Evolutionary conservation across 2,888 invertebrate species (phyloP), one percentile per base, ranked within the genome.

Genomic region (Malthinus seriepunctatus): DNA sequence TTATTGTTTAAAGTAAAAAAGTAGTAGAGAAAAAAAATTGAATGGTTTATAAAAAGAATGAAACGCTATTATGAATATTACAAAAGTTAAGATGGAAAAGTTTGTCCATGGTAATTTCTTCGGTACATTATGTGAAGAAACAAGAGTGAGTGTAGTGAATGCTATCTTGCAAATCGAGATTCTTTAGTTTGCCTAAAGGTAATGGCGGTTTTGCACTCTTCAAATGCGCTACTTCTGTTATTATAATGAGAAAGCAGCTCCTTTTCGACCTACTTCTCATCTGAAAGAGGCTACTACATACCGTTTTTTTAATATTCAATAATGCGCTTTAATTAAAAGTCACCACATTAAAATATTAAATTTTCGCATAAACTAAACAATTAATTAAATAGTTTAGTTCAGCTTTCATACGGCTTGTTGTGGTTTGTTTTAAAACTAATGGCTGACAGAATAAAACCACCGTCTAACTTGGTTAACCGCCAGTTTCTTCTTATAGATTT

Each of bases 41-140:
- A 70, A 69, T 70, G 67, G 68, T 67, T 67, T 63, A 63, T 69
- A 61, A 53, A 69, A 68, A 69, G 71, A 71, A 73, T 72, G 72
- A 72, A 69, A 67, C 71, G 71, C 71, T 72, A 73, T 73, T 73
- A 72, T 72, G 71, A 72, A 73, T 72, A 73, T 73, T 73, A 70
- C 70, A 72, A 69, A 71, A 71, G 69, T 68, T 61, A 63, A 62
- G 66, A 64, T 51, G 56, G 65, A 60, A 59, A 67, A 68, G 70
- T 71, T 72, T 71, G 71, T 71, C 67, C 69, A 73, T 70, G 72
- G 73, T 71, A 73, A 74, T 74, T 73, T 72, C 75, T 73, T 73
- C 67, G 70, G 70, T 69, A 72, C 71, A 73, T 73, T 73, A 72
- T 74, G 67, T 64, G 69, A 62, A 63, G 67, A 60, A 69, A 65